Evolutionary conservation across 2,888 invertebrate genomes (phyloP).

Genomic region (Mythimna lalbum): DNA sequence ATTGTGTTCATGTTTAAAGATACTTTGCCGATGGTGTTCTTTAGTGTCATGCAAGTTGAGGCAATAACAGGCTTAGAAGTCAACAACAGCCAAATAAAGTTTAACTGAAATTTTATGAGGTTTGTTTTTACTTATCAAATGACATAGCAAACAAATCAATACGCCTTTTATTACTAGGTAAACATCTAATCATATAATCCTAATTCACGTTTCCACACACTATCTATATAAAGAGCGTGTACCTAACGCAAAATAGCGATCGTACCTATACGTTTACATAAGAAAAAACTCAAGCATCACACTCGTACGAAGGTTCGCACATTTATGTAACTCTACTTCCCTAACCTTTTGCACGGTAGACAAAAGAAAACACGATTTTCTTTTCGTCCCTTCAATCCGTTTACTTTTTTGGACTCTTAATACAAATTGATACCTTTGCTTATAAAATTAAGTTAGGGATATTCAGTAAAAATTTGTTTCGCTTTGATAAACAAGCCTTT

Average conservation of each 20-base stretch:
- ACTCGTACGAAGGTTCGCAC: slow-evolving; percentile 12
- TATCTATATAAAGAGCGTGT: neutral
- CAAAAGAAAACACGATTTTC: slow-evolving; percentile 41
- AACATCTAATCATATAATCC: neutral
- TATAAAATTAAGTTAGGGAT: slow-evolving; percentile 13
- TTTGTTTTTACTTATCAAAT: neutral
- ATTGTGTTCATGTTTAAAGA: slow-evolving; percentile 2
- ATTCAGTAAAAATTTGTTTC: slow-evolving; percentile 19
- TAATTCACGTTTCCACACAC: neutral
- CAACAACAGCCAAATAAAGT: neutral
- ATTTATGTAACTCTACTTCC: slow-evolving; percentile 21
- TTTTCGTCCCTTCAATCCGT: slow-evolving; percentile 18
- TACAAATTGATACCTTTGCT: slow-evolving; percentile 34
- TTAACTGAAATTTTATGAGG: neutral
- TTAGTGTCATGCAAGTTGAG: neutral
- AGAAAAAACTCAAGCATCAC: slow-evolving; percentile 18
- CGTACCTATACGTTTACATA: neutral
- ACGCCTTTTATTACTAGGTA: neutral
- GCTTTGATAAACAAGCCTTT: slow-evolving; percentile 14
- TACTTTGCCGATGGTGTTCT: neutral
- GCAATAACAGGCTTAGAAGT: neutral
- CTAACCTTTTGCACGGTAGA: slow-evolving; percentile 20
- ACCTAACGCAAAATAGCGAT: slow-evolving; percentile 1
- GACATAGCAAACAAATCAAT: neutral
- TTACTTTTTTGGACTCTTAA: slow-evolving; percentile 18